Conservation (phyloP, 2,113 vertebrate genomes). For the Hypocryptadius cinnamomeus region DNA sequence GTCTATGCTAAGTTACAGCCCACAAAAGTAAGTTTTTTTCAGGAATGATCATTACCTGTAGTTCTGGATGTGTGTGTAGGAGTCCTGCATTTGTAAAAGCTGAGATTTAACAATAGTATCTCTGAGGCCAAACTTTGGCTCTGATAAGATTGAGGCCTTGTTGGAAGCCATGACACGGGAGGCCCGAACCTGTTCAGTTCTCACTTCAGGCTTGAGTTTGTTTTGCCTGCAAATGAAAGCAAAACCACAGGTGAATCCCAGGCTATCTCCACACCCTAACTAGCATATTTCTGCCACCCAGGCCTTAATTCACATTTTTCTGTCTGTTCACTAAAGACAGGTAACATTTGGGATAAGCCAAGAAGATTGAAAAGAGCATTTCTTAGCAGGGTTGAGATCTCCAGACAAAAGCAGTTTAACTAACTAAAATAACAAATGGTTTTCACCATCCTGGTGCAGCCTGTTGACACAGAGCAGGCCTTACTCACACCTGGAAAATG, state of each 20-base stretch:
- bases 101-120: constrained; percentile 87
- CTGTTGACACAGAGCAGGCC: not conserved
- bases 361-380: not conserved
- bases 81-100: constrained; percentile 82
- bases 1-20: not conserved
- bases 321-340: not conserved
- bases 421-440: not conserved
- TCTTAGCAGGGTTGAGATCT: not conserved
- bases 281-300: not conserved
- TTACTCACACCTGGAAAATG: not conserved
- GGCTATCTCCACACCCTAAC: not conserved
- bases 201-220: constrained; percentile 70
- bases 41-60: constrained; percentile 74
- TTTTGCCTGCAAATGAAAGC: constrained; percentile 64
- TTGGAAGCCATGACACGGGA: constrained; percentile 74
- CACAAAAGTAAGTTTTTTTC: not conserved
- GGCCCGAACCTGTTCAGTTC: constrained; percentile 74
- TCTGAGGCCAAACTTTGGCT: constrained; percentile 84
- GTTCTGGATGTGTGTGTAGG: constrained; percentile 81
- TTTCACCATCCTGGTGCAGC: not conserved
- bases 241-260: not conserved
- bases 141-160: constrained; percentile 78
- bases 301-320: not conserved
- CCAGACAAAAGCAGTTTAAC: not conserved
- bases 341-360: not conserved